A percentile compares a stretch with the other conserved stretches of the same genome.
Evolutionary conservation across 2,797 vertebrate genomes (phyloP).

Genomic region (Sebastes iracundus): DNA sequence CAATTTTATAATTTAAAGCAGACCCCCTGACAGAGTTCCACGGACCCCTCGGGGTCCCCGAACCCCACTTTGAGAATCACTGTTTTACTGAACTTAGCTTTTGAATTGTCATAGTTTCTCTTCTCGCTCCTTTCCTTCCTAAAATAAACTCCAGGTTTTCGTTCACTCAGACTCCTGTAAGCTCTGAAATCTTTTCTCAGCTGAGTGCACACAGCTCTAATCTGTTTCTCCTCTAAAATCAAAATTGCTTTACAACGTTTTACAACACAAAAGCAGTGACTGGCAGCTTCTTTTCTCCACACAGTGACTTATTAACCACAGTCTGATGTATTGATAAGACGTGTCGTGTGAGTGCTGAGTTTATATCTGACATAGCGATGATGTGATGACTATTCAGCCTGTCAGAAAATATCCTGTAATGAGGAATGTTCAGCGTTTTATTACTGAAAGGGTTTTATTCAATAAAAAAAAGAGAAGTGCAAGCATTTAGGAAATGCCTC

Average conservation of each 20-base stretch:
- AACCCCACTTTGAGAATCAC: neutral
- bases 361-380: neutral
- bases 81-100: neutral
- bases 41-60: too few relatives aligned
- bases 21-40: too few relatives aligned
- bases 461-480: neutral
- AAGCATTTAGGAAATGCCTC: neutral
- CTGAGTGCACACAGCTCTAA: neutral
- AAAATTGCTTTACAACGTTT: neutral
- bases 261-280: neutral
- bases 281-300: neutral
- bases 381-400: neutral
- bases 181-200: neutral
- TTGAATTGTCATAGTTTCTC: neutral
- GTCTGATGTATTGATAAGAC: conserved; percentile 14
- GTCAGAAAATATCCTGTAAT: neutral
- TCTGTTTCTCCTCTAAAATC: neutral
- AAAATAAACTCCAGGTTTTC: neutral
- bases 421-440: neutral
- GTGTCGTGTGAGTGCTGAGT: neutral
- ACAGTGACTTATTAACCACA: neutral
- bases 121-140: neutral
- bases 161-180: neutral
- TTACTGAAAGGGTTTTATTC: neutral
- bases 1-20: too few relatives aligned